Evolutionary conservation across 2,113 vertebrate species (phyloP), one percentile per base, ranked within the genome.

Genomic region (Illadopsis cleaveri): DNA sequence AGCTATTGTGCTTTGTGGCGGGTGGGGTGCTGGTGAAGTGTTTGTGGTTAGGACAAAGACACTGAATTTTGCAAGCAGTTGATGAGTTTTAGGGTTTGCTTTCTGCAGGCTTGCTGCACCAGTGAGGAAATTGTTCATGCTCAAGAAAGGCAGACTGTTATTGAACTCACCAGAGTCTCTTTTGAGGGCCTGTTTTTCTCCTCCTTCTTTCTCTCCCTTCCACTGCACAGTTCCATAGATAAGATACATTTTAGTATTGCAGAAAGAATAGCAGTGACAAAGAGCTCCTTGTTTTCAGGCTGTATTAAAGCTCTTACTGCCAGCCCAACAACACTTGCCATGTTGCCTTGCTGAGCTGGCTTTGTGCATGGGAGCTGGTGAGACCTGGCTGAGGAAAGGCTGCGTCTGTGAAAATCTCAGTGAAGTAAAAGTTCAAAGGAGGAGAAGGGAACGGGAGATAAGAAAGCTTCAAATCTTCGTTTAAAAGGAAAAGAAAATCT

Each of bases 401-500:
- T 89, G 78, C 0, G 5, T 58, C 82, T 71, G 58, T 89, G 93
- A 93, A 91, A 86, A 90, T n/a, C 78, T 44, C 76, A 57, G 65
- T 3, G 54, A 82, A 85, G 45, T 18, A 94, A 5, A 90, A 82
- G 94, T 93, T 94, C 96, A 97, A 96, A 96, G 93, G 56, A 90
- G 33, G 57, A 62, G 72, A 82, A 88, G 33, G 35, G 86, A 86
- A 92, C 0, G 35, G 38, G n/a, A 95, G 95, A 96, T 97, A 97
- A 97, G 89, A 90, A 25, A 93, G 42, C 82, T 95, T 93, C n/a
- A 3, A 96, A 86, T 51, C 48, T 93, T 94, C 42, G 12, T 93
- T 93, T 92, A n/a, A 89, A 96, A 93, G 91, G 44, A 65, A 92
- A 96, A 81, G 61, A 94, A 91, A 92, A 96, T 96, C 90, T 95